Conservation (phyloP, 2,888 invertebrate species). For the Drosophila macrospina region DNA sequence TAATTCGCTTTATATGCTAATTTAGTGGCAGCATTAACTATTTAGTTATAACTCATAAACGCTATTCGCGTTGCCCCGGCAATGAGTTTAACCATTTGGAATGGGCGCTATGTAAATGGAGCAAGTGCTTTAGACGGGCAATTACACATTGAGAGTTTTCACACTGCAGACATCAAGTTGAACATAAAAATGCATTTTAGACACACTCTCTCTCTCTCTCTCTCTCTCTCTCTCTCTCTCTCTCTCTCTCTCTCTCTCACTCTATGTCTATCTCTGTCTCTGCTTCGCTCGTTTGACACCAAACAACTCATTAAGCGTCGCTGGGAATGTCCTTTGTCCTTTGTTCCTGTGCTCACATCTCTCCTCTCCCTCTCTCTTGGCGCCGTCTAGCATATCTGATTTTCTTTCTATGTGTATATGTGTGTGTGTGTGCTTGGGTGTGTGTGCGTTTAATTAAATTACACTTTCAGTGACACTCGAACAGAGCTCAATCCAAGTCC, state of each 20-base stretch:
- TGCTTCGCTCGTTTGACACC: slow-evolving; percentile 18
- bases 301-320: slow-evolving; percentile 52
- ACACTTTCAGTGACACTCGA: slow-evolving; percentile 45
- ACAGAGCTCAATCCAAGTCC: slow-evolving; percentile 10
- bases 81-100: slow-evolving; percentile 26
- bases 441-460: slow-evolving; percentile 71
- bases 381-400: slow-evolving; percentile 61
- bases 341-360: slow-evolving; percentile 19
- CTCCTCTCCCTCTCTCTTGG: too few relatives aligned
- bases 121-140: slow-evolving; percentile 45
- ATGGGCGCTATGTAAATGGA: slow-evolving; percentile 42
- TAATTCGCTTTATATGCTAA: slow-evolving; percentile 14
- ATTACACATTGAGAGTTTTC: slow-evolving; percentile 45
- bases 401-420: slow-evolving; percentile 53
- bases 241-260: background rate
- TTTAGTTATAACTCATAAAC: slow-evolving; percentile 25
- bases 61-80: background rate
- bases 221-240: background rate
- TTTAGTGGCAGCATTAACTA: slow-evolving; percentile 24
- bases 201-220: slow-evolving; percentile 6
- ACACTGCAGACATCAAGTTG: slow-evolving; percentile 44
- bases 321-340: slow-evolving; percentile 44
- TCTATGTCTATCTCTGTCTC: too few relatives aligned
- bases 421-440: slow-evolving; percentile 46
- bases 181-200: slow-evolving; percentile 41